Evolutionary conservation across 2,888 invertebrate genomes (phyloP), one percentile per base, ranked within the genome.

Genomic region (Actias luna): DNA sequence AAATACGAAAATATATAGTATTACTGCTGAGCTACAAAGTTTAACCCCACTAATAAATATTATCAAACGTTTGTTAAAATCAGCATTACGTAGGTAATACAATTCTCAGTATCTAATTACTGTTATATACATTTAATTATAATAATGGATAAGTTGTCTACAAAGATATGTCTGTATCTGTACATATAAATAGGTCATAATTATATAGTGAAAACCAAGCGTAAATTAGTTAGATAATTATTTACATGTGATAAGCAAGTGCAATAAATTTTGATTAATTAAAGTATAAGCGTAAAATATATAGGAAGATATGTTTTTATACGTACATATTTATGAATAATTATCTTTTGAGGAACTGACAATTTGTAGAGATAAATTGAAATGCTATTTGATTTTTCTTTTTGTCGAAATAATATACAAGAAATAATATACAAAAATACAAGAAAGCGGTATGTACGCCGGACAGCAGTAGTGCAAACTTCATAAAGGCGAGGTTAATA

Each of bases 281-380:
- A 10, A 46, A 46, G 46, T 22, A 22, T 10, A 46, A 22, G 18
- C 22, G 46, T 22, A 46, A 18, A 22, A 46, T 10, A 46, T 22
- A 46, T 46, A 46, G 22, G 18, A 46, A 22, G 46, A 12, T 46
- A 22, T 18, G 22, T 5, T 46, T 3, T 33, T 33, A 33, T 46
- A 12, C 22, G 22, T 8, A 46, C 46, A 46, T 22, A 46, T 10
- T n/a, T n/a, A 46, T 14, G 8, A 8, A 46, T 46, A 46, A 8
- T 18, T 46, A 46, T 46, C 46, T 46, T 46, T 46, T 46, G 46
- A 46, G 46, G 46, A 46, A 46, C 46, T 10, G 46, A 46, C 10
- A 22, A 46, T 10, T 22, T 8, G 22, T 22, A 46, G 7, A 8
- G 8, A 8, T 33, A 8, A n/a, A 18, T 16, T n/a, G n/a, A n/a